phyloP scores from a whole-genome alignment of 1,140 invertebrate species.

The Atta cephalotes region DNA sequence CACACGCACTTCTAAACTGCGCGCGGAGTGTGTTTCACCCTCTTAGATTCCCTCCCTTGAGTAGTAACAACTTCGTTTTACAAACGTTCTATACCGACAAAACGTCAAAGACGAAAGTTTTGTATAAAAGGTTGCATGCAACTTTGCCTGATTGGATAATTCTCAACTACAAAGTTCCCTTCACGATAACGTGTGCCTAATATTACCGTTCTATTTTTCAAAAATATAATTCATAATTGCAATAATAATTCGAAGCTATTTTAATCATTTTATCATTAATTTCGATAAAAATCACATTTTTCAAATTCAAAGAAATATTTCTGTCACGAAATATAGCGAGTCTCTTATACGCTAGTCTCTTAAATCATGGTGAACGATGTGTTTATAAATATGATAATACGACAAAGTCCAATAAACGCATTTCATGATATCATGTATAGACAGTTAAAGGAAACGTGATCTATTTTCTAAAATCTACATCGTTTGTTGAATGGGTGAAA shows the following conservation, averaged over 20 bases:
- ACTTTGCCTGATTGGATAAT: slow-evolving; percentile 24
- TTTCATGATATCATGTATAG: slow-evolving; percentile 20
- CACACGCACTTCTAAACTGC: slow-evolving; percentile 70
- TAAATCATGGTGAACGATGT: background rate
- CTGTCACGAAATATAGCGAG: slow-evolving; percentile 3
- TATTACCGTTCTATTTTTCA: background rate
- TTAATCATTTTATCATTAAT: background rate
- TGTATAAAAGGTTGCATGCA: background rate
- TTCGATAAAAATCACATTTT: background rate
- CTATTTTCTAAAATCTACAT: slow-evolving; percentile 46
- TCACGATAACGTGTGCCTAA: background rate
- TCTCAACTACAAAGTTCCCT: background rate
- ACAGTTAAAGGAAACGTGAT: slow-evolving; percentile 38
- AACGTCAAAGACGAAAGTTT: slow-evolving; percentile 41
- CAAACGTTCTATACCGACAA: slow-evolving; percentile 45
- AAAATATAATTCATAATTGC: background rate
- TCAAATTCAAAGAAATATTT: background rate
- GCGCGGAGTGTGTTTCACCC: slow-evolving; percentile 58
- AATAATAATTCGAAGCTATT: background rate
- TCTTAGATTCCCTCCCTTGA: slow-evolving; percentile 65
- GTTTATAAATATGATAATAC: slow-evolving; percentile 40
- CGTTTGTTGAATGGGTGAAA: slow-evolving; percentile 48
- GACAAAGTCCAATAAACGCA: background rate
- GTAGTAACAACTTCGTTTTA: slow-evolving; percentile 69
- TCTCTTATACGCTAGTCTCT: background rate